A percentile compares a stretch with the other conserved stretches of the same genome.
Evolutionary conservation across 1,140 invertebrate genomes (phyloP).

Genomic region (Heliothis subflexa): DNA sequence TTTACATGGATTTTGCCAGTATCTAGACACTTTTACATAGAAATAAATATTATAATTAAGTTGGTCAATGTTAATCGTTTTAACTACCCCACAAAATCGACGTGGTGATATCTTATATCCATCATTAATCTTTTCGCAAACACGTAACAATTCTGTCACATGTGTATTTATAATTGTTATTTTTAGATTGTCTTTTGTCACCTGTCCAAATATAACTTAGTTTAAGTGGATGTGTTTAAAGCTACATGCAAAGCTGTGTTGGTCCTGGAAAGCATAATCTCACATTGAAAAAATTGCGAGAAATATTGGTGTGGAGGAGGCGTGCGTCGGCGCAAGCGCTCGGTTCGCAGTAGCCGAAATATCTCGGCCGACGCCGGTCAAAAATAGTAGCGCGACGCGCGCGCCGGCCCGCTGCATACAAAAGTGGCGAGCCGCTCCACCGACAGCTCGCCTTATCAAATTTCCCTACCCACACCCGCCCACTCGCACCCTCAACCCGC

Average conservation of each 20-base stretch:
- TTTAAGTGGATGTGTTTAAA: not conserved
- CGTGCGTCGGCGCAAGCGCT: conserved; percentile 25
- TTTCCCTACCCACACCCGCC: conserved; percentile 77
- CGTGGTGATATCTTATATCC: conserved; percentile 26
- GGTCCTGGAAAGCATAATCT: conserved; percentile 25
- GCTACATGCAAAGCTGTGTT: conserved; percentile 48
- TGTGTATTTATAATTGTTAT: conserved; percentile 31
- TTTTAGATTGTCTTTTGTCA: conserved; percentile 30
- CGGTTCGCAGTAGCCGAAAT: conserved; percentile 65
- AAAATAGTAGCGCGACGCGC: conserved; percentile 74
- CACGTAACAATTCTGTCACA: conserved; percentile 35
- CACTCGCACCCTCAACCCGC: conserved; percentile 67
- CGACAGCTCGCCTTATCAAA: conserved; percentile 80
- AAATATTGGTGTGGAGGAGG: not conserved
- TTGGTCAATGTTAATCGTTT: conserved; percentile 16
- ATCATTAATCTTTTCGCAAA: conserved; percentile 38
- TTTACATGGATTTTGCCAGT: not conserved
- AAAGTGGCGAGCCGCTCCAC: conserved; percentile 73
- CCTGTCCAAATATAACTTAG: conserved; percentile 12
- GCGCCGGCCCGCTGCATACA: conserved; percentile 75
- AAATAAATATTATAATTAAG: conserved; percentile 22
- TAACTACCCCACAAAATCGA: conserved; percentile 9
- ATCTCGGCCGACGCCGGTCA: conserved; percentile 59
- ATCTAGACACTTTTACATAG: not conserved
- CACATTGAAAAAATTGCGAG: conserved; percentile 29